Conservation (phyloP, 2,888 invertebrate species). For the Neria commutata region DNA sequence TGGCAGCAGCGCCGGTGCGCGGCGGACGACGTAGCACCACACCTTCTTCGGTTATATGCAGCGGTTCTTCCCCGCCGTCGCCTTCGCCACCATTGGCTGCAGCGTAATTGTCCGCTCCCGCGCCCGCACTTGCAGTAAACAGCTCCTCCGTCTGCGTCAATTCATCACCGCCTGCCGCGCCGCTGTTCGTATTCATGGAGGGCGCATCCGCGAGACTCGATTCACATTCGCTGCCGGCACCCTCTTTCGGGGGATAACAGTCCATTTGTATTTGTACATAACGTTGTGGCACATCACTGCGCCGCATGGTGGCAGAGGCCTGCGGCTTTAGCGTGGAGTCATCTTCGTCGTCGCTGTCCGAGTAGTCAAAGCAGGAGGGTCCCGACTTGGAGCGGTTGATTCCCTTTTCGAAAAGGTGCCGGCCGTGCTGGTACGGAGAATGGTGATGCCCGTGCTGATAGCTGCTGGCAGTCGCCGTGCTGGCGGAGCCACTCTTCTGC, state of each 20-base stretch:
- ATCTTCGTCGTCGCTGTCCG: slow-evolving; percentile 56
- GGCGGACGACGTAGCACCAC: slow-evolving; percentile 64
- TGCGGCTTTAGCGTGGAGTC: slow-evolving; percentile 52
- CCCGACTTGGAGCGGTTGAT: slow-evolving; percentile 63
- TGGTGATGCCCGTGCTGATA: slow-evolving; percentile 26
- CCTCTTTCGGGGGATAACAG: slow-evolving; percentile 58
- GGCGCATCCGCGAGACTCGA: slow-evolving; percentile 50
- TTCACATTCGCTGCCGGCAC: slow-evolving; percentile 37
- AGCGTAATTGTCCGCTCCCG: slow-evolving; percentile 19
- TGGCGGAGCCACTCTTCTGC: slow-evolving; percentile 59
- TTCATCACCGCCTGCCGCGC: slow-evolving; percentile 52
- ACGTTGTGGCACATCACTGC: slow-evolving; percentile 55
- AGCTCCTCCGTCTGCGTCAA: slow-evolving; percentile 53
- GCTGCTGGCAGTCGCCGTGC: slow-evolving; percentile 32
- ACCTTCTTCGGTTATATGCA: slow-evolving; percentile 63
- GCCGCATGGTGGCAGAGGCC: slow-evolving; percentile 54
- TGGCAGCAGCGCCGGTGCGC: slow-evolving; percentile 70
- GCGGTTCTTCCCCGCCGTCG: slow-evolving; percentile 31
- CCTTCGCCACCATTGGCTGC: slow-evolving; percentile 19
- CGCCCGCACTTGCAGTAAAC: slow-evolving; percentile 41
- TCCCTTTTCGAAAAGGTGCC: slow-evolving; percentile 54
- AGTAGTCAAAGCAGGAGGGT: slow-evolving; percentile 59
- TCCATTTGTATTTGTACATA: slow-evolving; percentile 61
- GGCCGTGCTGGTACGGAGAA: slow-evolving; percentile 40
- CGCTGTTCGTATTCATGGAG: slow-evolving; percentile 49